phyloP scores from a whole-genome alignment of 2,797 vertebrate species.

The Stomatorhinus walkeri region DNA sequence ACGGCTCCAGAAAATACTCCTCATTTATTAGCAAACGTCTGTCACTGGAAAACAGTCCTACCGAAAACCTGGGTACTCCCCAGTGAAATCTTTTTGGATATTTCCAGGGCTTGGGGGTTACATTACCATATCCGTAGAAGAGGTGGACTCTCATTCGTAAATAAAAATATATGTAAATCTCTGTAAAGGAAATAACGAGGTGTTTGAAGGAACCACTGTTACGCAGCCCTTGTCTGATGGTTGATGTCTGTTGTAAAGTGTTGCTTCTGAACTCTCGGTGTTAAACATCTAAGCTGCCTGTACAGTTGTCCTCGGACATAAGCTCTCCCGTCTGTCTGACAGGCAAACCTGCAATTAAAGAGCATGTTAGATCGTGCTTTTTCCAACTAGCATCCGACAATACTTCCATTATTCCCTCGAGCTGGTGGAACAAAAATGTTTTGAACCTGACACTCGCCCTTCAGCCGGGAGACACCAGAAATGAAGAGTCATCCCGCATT shows the following conservation, averaged over 20 bases:
- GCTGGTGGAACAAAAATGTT: background rate
- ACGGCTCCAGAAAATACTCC: constrained; percentile 11
- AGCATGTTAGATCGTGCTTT: background rate
- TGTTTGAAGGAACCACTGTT: constrained; percentile 35
- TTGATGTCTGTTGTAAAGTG: constrained; percentile 22
- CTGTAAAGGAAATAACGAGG: constrained; percentile 9
- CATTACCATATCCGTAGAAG: background rate
- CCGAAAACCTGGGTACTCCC: background rate
- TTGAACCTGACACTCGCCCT: background rate
- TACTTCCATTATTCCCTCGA: constrained; percentile 2
- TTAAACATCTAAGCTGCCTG: constrained; percentile 13
- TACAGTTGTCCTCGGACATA: background rate
- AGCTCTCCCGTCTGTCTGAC: background rate
- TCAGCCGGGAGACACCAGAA: background rate
- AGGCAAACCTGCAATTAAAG: constrained; percentile 20
- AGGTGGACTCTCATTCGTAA: background rate
- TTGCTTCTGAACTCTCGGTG: background rate
- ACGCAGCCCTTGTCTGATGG: constrained; percentile 19
- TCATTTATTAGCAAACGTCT: constrained; percentile 9
- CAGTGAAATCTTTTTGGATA: background rate
- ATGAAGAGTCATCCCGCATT: background rate
- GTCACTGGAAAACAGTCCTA: constrained; percentile 5
- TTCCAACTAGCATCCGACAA: background rate
- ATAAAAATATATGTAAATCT: background rate
- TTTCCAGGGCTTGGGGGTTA: background rate